A percentile compares a stretch with the other conserved stretches of the same genome.
Evolutionary conservation across 2,888 invertebrate species (phyloP).

Genomic region (Hemistola chrysoprasaria): DNA sequence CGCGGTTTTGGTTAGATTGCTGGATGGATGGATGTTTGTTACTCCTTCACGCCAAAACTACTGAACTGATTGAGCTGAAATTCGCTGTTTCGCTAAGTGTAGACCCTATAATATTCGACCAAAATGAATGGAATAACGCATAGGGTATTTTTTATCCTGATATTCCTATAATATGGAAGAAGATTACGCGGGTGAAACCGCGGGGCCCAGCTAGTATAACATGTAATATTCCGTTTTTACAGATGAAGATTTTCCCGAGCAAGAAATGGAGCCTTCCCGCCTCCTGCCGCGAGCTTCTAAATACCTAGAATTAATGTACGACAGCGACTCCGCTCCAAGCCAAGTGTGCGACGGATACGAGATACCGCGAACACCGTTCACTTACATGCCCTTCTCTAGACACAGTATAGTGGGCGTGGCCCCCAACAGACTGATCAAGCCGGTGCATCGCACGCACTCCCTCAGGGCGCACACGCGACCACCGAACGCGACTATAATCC

Average conservation of each 20-base stretch:
- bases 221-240: no score
- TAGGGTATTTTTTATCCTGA: no score
- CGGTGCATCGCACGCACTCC: conserved; percentile 60
- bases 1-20: no score
- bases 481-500: conserved; percentile 69
- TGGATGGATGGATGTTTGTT: no score
- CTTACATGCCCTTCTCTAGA: conserved; percentile 54
- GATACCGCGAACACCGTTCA: conserved; percentile 72
- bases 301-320: conserved; percentile 86
- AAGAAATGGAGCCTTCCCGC: conserved; percentile 69
- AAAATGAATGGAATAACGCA: no score
- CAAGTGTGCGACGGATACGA: conserved; percentile 83
- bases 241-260: conserved; percentile 69
- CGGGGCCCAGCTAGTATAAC: no score
- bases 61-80: no score
- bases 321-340: conserved; percentile 69
- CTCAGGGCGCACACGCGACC: conserved; percentile 55
- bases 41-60: no score
- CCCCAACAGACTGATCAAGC: conserved; percentile 60
- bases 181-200: no score
- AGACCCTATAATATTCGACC: no score
- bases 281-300: conserved; percentile 76
- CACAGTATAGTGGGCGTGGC: conserved; percentile 73
- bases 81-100: no score
- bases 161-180: no score